These are phyloP conservation scores for Calliphora vomitoria DNA, from an alignment of 2,888 invertebrate species.

Conservation along the genomic window DNA sequence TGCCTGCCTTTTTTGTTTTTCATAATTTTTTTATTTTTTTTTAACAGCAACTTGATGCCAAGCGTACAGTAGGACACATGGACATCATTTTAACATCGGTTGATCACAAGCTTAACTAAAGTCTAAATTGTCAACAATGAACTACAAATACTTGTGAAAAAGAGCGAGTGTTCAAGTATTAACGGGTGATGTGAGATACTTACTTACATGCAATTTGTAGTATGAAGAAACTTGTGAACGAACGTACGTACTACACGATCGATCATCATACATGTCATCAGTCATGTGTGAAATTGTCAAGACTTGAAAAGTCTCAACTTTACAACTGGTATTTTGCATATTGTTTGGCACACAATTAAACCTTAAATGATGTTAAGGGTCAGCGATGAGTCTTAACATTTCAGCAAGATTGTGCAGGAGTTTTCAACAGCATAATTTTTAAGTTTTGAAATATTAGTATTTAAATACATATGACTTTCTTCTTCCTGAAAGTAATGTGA, in stretches of 20 bases:
- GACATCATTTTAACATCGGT: slow-evolving; percentile 66
- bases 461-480: too few relatives aligned
- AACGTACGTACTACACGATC: slow-evolving; percentile 59
- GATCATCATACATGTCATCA: slow-evolving; percentile 77
- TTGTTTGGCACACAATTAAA: slow-evolving; percentile 57
- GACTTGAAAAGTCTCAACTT: slow-evolving; percentile 82
- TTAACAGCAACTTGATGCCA: slow-evolving; percentile 71
- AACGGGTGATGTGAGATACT: slow-evolving; percentile 25
- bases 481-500: too few relatives aligned
- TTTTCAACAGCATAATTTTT: too few relatives aligned
- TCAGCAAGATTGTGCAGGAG: too few relatives aligned
- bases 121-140: slow-evolving; percentile 55
- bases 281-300: slow-evolving; percentile 83
- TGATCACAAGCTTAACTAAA: slow-evolving; percentile 60
- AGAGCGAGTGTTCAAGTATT: slow-evolving; percentile 3
- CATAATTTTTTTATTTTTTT: slow-evolving; percentile 17
- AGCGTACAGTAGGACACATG: slow-evolving; percentile 73
- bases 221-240: slow-evolving; percentile 42
- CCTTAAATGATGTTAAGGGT: slow-evolving; percentile 9
- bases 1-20: slow-evolving; percentile 3
- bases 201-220: background rate
- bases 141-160: background rate
- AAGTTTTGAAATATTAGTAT: too few relatives aligned
- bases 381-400: too few relatives aligned
- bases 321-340: slow-evolving; percentile 75